phyloP scores from a whole-genome alignment of 35 echinoderm and acorn worm species.

The Patiria miniata region DNA sequence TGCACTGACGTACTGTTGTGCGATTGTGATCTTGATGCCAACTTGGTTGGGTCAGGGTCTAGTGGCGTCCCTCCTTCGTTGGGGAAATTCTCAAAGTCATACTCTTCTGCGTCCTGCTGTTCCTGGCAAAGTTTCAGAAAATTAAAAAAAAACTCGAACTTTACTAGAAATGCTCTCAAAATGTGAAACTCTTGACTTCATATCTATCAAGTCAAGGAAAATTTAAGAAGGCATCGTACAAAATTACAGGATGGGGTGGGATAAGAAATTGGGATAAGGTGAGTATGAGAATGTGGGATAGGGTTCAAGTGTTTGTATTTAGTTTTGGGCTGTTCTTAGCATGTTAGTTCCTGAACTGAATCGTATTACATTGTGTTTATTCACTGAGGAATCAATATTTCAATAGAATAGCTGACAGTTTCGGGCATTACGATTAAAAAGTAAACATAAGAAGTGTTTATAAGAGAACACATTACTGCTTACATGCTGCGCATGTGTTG shows the following conservation, averaged over 20 bases:
- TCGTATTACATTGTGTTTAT: no score
- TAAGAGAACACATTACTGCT: no score
- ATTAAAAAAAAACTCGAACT: neutral
- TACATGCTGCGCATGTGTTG: no score
- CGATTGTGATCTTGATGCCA: neutral
- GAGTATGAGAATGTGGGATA: no score
- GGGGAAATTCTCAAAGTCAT: slow-evolving; percentile 52
- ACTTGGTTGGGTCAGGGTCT: neutral
- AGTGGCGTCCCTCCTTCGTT: neutral
- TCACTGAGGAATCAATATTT: no score
- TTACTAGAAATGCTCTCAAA: neutral
- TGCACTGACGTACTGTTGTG: neutral
- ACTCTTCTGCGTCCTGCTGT: slow-evolving; percentile 38
- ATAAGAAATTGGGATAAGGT: slow-evolving; percentile 1
- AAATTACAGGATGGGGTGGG: neutral
- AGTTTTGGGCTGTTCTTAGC: no score
- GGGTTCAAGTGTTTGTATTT: no score
- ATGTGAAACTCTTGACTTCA: neutral
- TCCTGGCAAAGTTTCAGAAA: neutral
- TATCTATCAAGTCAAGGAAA: neutral
- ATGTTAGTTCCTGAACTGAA: no score
- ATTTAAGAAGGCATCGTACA: neutral
- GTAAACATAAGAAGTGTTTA: no score
- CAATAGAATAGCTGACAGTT: no score
- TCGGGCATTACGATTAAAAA: no score